phyloP scores from a whole-genome alignment of 2,113 vertebrate genomes.

The Barbus barbus region DNA sequence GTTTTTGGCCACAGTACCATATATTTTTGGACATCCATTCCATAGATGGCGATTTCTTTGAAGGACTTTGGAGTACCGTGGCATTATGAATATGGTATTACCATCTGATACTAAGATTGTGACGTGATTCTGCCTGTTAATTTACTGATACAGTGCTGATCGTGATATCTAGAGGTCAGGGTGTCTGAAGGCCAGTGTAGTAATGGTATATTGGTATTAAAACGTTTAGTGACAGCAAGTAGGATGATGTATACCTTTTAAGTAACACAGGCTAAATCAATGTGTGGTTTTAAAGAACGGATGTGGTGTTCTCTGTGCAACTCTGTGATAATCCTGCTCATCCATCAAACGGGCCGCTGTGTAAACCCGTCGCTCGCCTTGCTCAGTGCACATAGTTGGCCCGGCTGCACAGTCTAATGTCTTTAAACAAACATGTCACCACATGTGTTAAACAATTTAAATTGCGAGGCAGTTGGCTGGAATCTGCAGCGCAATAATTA shows the following conservation, averaged over 20 bases:
- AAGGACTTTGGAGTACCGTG: not conserved
- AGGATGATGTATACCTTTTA: not conserved
- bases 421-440: conserved; percentile 60
- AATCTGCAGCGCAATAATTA: conserved; percentile 16
- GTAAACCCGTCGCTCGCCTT: not conserved
- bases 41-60: not conserved
- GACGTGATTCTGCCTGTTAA: not conserved
- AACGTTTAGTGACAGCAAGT: not conserved
- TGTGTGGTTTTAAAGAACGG: not conserved
- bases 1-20: not conserved
- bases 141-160: not conserved
- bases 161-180: not conserved
- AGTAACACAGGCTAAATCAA: not conserved
- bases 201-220: not conserved
- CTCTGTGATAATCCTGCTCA: conserved; percentile 36
- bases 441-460: conserved; percentile 46
- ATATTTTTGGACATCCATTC: not conserved
- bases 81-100: not conserved
- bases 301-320: not conserved
- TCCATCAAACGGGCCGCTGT: conserved; percentile 28
- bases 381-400: conserved; percentile 36
- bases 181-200: not conserved
- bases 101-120: not conserved
- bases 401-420: conserved; percentile 51
- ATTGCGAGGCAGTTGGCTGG: conserved; percentile 18